phyloP scores from a whole-genome alignment of 2,888 invertebrate species.

The Drosophila birchii region DNA sequence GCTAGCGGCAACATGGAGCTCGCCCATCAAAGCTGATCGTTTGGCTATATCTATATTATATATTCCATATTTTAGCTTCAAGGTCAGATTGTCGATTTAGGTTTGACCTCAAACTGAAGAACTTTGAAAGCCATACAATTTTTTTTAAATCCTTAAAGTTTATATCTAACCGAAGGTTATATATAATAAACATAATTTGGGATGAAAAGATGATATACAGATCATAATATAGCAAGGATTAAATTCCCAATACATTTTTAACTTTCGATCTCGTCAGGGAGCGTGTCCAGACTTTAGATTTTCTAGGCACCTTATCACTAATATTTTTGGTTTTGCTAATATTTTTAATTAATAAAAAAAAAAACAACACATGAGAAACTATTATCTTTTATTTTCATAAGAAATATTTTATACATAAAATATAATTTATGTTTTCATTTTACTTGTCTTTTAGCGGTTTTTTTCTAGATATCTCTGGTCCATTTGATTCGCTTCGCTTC shows the following conservation, averaged over 20 bases:
- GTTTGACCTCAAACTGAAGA: neutral
- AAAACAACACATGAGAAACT: neutral
- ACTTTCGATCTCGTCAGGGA: neutral
- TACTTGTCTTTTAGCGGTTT: neutral
- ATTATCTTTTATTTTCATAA: neutral
- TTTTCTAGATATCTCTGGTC: conserved; percentile 19
- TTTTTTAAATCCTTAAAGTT: neutral
- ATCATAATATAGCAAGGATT: too few relatives aligned
- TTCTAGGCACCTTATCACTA: neutral
- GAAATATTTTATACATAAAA: too few relatives aligned
- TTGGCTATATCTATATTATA: neutral
- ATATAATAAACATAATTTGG: neutral
- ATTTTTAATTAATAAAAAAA: too few relatives aligned
- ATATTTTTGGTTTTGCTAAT: neutral
- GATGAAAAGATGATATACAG: too few relatives aligned
- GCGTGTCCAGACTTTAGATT: neutral
- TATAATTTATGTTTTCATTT: neutral
- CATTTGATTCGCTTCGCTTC: conserved; percentile 19
- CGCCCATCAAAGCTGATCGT: conserved; percentile 7
- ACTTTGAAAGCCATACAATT: too few relatives aligned
- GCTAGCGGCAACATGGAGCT: conserved; percentile 17
- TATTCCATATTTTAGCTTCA: neutral
- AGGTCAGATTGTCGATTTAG: neutral
- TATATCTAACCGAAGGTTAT: neutral
- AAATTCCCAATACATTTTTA: neutral